Evolutionary conservation across 2,888 invertebrate species (phyloP).

Genomic region (Latrodectus hesperus): DNA sequence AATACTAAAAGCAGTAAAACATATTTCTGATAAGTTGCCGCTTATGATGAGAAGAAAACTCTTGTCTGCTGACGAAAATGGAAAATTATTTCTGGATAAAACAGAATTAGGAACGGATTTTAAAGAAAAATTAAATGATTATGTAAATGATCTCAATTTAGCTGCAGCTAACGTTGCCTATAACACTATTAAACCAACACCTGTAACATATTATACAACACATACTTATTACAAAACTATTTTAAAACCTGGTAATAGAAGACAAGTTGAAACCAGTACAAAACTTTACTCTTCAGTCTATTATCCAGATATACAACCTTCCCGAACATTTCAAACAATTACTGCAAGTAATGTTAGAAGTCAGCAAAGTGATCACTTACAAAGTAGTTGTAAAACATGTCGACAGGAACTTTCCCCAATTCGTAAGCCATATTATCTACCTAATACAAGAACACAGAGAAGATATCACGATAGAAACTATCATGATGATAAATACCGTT

Average conservation of each 20-base stretch:
- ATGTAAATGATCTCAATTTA: constrained; percentile 12
- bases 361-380: neutral
- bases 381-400: constrained; percentile 10
- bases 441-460: neutral
- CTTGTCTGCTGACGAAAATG: neutral
- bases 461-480: neutral
- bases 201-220: constrained; percentile 52
- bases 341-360: neutral
- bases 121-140: neutral
- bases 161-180: neutral
- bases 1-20: too few relatives aligned
- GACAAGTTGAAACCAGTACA: constrained; percentile 73
- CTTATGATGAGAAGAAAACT: neutral
- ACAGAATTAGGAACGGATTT: neutral
- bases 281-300: constrained; percentile 49
- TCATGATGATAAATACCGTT: neutral
- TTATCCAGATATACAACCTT: constrained; percentile 26
- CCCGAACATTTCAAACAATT: neutral
- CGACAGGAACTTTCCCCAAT: constrained; percentile 1
- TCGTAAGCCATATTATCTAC: constrained; percentile 36
- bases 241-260: constrained; percentile 88
- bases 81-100: neutral
- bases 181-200: constrained; percentile 8
- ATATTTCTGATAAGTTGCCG: too few relatives aligned
- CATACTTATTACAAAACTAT: constrained; percentile 75